These are phyloP conservation scores for Phrynocephalus forsythii DNA, from an alignment of 2,797 vertebrate genomes.

Conservation along the genomic window DNA sequence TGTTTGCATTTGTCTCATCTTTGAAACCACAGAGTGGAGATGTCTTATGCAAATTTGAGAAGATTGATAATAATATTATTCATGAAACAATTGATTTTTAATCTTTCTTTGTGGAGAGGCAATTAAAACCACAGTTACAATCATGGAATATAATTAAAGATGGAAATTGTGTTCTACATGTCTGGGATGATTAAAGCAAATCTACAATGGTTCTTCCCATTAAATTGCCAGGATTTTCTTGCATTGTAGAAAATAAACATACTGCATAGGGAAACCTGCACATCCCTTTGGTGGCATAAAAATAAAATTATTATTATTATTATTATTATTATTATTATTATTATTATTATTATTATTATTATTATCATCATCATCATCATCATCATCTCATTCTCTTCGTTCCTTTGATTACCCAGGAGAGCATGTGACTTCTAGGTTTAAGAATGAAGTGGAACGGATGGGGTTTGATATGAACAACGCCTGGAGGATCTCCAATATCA, in stretches of 20 bases:
- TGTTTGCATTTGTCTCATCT: no score
- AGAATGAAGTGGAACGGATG: constrained; percentile 97
- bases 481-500: constrained; percentile 98
- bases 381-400: constrained; percentile 28
- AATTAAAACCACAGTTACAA: neutral
- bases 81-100: no score
- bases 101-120: no score
- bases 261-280: constrained; percentile 16
- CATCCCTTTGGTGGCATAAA: neutral
- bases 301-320: no score
- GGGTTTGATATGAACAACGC: constrained; percentile 97
- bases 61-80: no score
- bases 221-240: no score
- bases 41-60: no score
- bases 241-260: neutral
- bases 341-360: no score
- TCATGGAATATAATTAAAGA: neutral
- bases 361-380: no score
- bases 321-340: no score
- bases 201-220: no score
- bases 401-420: constrained; percentile 83
- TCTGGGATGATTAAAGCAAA: neutral
- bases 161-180: neutral
- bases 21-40: no score
- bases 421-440: constrained; percentile 94